Evolutionary conservation across 2,797 vertebrate genomes (phyloP).

Genomic region (Macrochelys suwanniensis): DNA sequence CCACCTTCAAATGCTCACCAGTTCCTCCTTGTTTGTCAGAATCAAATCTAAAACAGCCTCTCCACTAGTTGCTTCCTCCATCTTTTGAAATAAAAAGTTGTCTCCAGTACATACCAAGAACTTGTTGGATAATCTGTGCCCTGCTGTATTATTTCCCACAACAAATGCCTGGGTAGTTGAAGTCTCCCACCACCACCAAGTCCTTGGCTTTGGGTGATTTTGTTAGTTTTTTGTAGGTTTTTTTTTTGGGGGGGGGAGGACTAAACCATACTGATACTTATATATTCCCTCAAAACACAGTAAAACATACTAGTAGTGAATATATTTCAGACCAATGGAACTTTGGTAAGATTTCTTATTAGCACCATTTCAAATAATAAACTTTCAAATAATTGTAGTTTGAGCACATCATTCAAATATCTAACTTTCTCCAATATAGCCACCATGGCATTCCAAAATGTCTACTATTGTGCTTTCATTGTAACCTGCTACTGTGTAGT

Average conservation of each 20-base stretch:
- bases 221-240: too few relatives aligned
- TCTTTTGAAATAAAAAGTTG: not conserved
- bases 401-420: not conserved
- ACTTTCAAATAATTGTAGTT: not conserved
- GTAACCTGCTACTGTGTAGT: not conserved
- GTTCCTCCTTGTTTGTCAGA: not conserved
- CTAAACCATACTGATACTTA: not conserved
- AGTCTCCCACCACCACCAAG: not conserved
- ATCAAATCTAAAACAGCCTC: not conserved
- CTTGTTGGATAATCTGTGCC: not conserved
- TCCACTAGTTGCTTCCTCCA: not conserved
- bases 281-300: not conserved
- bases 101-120: not conserved
- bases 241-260: too few relatives aligned
- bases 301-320: not conserved
- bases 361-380: constrained; percentile 5
- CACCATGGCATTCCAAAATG: not conserved
- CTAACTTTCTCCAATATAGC: not conserved
- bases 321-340: not conserved
- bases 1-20: not conserved
- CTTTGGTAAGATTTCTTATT: not conserved
- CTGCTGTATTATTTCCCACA: not conserved
- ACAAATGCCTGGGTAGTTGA: not conserved
- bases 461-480: rapidly evolving
- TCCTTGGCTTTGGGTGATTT: not conserved